phyloP scores from a whole-genome alignment of 2,888 invertebrate species.

The Leptarthrus brevirostris region DNA sequence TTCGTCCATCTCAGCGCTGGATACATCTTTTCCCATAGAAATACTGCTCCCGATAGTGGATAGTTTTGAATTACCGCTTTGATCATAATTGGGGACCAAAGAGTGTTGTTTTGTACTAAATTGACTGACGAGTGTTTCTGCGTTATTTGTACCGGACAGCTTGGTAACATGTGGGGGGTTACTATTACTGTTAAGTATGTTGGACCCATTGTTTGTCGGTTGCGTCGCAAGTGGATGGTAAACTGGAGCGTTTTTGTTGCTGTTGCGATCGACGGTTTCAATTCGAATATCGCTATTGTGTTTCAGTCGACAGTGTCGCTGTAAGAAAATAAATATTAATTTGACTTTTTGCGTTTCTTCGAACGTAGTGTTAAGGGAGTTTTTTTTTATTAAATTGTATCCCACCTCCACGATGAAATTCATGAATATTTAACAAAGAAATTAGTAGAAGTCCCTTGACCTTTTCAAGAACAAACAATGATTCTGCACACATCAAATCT shows the following conservation, averaged over 20 bases:
- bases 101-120: slow-evolving; percentile 21
- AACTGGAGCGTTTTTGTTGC: slow-evolving; percentile 58
- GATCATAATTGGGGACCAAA: neutral
- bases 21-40: neutral
- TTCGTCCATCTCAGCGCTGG: neutral
- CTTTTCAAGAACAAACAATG: neutral
- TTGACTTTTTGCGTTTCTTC: neutral
- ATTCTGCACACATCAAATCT: neutral
- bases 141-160: neutral
- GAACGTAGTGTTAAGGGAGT: neutral
- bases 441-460: neutral
- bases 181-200: neutral
- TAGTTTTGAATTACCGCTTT: neutral
- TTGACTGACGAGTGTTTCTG: slow-evolving; percentile 8
- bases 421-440: neutral
- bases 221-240: slow-evolving; percentile 62
- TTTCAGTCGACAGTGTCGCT: slow-evolving; percentile 84
- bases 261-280: slow-evolving; percentile 67
- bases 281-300: slow-evolving; percentile 82
- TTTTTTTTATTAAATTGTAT: neutral
- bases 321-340: slow-evolving; percentile 59
- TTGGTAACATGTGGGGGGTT: slow-evolving; percentile 8
- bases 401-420: slow-evolving; percentile 27
- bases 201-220: neutral
- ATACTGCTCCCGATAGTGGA: neutral